A percentile compares a stretch with the other conserved stretches of the same genome.
Evolutionary conservation across 2,888 invertebrate genomes (phyloP).

Genomic region (Drosophila neonasuta): DNA sequence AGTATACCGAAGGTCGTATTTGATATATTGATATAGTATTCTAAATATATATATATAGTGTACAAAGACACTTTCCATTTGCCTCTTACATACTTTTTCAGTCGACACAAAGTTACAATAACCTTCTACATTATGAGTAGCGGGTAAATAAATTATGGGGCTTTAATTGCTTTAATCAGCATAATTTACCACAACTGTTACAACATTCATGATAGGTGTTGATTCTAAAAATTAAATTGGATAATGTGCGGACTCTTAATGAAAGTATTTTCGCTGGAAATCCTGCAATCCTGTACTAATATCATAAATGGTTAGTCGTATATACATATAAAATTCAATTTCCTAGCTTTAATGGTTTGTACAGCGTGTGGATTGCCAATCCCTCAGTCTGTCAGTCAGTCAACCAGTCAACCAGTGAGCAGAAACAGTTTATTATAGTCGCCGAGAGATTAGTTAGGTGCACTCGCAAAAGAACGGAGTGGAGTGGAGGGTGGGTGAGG

Average conservation of each 20-base stretch:
- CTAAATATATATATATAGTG: no score
- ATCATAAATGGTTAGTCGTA: not conserved
- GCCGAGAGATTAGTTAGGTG: constrained; percentile 3
- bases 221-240: not conserved
- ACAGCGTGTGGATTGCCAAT: not conserved
- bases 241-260: not conserved
- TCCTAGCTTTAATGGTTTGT: not conserved
- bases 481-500: not conserved
- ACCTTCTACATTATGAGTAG: no score
- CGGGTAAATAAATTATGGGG: no score
- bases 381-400: constrained; percentile 1
- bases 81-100: no score
- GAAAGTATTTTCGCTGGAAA: not conserved
- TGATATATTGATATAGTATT: no score
- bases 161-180: no score
- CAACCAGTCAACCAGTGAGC: not conserved
- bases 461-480: not conserved
- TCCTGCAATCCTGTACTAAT: not conserved
- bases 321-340: not conserved
- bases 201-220: constrained; percentile 1
- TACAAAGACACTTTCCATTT: no score
- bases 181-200: not conserved
- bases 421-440: constrained; percentile 4
- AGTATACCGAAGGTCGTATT: no score
- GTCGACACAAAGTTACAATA: no score